Evolutionary conservation across 2,888 invertebrate species (phyloP).

Genomic region (Cephus pygmeus): DNA sequence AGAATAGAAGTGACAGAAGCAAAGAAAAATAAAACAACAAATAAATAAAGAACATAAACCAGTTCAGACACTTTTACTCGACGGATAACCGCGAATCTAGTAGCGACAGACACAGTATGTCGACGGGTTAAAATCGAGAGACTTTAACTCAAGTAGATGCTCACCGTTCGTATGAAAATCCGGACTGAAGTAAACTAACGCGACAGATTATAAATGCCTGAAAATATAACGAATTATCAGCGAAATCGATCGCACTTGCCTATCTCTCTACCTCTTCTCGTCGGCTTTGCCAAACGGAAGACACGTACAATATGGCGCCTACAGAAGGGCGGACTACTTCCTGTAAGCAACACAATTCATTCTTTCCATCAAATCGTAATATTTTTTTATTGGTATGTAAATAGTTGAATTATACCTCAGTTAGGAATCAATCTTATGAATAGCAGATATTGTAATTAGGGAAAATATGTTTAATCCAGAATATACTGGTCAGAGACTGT

Average conservation of each 20-base stretch:
- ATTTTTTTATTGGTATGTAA: background rate
- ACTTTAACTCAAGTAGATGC: background rate
- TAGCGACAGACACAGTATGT: background rate
- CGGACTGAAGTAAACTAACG: background rate
- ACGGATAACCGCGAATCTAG: slow-evolving; percentile 23
- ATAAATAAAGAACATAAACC: background rate
- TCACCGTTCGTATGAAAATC: background rate
- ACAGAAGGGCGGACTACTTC: slow-evolving; percentile 49
- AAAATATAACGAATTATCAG: slow-evolving; percentile 7
- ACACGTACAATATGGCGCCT: slow-evolving; percentile 46
- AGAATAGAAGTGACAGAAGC: background rate
- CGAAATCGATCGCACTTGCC: slow-evolving; percentile 1
- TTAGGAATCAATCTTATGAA: background rate
- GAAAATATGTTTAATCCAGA: background rate
- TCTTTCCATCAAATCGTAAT: background rate
- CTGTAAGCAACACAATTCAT: slow-evolving; percentile 23
- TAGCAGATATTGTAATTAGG: background rate
- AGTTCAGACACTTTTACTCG: slow-evolving; percentile 7
- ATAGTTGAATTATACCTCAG: background rate
- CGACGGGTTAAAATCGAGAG: background rate
- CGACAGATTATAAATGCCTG: background rate
- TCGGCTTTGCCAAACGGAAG: slow-evolving; percentile 43
- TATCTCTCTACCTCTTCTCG: slow-evolving; percentile 9
- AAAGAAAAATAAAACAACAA: background rate
- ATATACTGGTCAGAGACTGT: background rate